Evolutionary conservation across 1,140 invertebrate species (phyloP).

Genomic region (Drosophila simulans): DNA sequence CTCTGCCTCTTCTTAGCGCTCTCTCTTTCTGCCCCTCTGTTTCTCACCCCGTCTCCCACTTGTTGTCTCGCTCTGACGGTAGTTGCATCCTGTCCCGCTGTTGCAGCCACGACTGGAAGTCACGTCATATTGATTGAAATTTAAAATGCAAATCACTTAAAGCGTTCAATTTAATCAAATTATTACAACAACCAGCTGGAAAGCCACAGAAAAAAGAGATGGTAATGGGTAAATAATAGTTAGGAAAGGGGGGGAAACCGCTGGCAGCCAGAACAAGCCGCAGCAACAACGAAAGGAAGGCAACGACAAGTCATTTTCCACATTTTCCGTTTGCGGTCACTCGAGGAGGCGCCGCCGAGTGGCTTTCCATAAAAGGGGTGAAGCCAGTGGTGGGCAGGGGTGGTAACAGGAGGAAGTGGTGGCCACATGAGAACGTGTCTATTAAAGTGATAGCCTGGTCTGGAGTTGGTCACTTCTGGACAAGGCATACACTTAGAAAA

Average conservation of each 20-base stretch:
- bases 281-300: constrained; percentile 27
- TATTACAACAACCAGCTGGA: constrained; percentile 68
- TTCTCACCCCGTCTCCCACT: no score
- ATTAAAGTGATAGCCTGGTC: constrained; percentile 52
- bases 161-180: constrained; percentile 83
- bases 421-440: constrained; percentile 50
- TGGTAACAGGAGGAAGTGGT: constrained; percentile 32
- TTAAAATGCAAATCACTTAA: constrained; percentile 83
- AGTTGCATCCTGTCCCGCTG: constrained; percentile 33
- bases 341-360: constrained; percentile 43
- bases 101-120: constrained; percentile 39
- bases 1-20: neutral
- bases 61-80: neutral
- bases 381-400: constrained; percentile 4
- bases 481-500: constrained; percentile 16
- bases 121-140: constrained; percentile 80
- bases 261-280: constrained; percentile 27
- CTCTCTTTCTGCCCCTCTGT: neutral
- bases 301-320: constrained; percentile 69
- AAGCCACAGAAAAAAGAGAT: constrained; percentile 4
- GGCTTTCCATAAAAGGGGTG: constrained; percentile 12
- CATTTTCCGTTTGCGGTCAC: constrained; percentile 72
- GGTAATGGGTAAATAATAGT: neutral
- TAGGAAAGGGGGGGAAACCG: neutral
- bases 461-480: constrained; percentile 47